These are phyloP conservation scores for Rhea americana DNA, from an alignment of 2,113 vertebrate species.

Conservation along the genomic window DNA sequence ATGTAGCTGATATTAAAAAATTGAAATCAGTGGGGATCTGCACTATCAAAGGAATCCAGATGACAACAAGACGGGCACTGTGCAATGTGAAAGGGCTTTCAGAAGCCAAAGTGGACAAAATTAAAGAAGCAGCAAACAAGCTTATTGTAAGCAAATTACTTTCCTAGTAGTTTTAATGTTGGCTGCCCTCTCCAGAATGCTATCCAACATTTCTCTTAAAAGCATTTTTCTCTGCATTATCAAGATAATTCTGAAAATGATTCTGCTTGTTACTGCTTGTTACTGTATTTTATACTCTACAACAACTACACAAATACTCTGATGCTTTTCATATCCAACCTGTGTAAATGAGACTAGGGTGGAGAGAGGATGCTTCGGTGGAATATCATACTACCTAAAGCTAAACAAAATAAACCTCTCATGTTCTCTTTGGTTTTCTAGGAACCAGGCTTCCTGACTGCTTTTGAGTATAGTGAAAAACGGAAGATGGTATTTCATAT, in stretches of 20 bases:
- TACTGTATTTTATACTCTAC: not conserved
- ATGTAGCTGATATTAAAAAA: slow-evolving; percentile 96
- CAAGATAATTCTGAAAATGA: slow-evolving; percentile 11
- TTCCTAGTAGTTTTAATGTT: not conserved
- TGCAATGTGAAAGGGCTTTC: slow-evolving; percentile 96
- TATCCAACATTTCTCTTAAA: not conserved
- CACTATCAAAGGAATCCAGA: slow-evolving; percentile 96
- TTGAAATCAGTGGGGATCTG: slow-evolving; percentile 95
- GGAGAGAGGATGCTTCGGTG: not conserved
- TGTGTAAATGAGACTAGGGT: not conserved
- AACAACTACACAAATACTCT: not conserved
- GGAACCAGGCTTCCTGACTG: slow-evolving; percentile 94
- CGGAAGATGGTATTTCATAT: slow-evolving; percentile 95
- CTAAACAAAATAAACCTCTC: not conserved
- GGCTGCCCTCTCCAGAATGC: not conserved
- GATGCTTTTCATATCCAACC: not conserved
- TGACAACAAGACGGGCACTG: slow-evolving; percentile 92
- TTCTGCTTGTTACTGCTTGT: not conserved
- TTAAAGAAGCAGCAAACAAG: slow-evolving; percentile 98
- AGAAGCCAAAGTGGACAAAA: slow-evolving; percentile 98
- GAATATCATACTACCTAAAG: not conserved
- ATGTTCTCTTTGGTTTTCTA: slow-evolving; percentile 55
- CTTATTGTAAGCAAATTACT: slow-evolving; percentile 83
- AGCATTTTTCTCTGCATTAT: not conserved
- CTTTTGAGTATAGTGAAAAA: slow-evolving; percentile 92